Base-by-base conservation (phyloP, 37 sponge, comb jelly and placozoan species). In the Eunapius fragilis region DNA sequence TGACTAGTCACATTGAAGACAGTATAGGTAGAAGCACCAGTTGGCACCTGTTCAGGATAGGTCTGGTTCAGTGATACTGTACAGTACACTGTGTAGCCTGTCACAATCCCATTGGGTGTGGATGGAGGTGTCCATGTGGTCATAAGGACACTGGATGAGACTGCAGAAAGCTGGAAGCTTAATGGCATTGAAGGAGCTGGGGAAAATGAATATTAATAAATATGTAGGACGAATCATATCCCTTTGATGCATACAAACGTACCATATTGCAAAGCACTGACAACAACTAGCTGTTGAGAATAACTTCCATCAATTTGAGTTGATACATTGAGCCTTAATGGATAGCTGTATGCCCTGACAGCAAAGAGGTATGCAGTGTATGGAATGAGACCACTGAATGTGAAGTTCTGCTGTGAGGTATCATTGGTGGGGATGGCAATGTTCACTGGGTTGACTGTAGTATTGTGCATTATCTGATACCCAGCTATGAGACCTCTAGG, bases 291-390 rank as follows among this genome's bases (percentile, higher is more conserved):
- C 6, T 41, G 41, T 74, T 81, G 77, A 26, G 33, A 47, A 58
- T 32, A 38, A 26, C 31, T 37, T 76, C 77, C 85, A 23, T 28
- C 0, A 24, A 68, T 76, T 33, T 80, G 27, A 5, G 37, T 30
- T 35, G 35, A 41, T 41, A 37, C 67, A 49, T 74, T 76, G 48
- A 24, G 30, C 25, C 78, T 45, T 19, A 58, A 28, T 7, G 25
- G n/a, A 77, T 82, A 82, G 13, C 83, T 76, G 45, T 69, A 88
- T 31, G 89, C 89, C 68, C 71, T 72, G 50, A 89, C 34, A 24
- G 41, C 30, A 31, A 89, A 47, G 28, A 38, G 10, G 47, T 89
- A 89, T n/a, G 38, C 38, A 25, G 72, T 74, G 70, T 69, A 89
- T 27, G 70, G 67, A 19, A 48, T 41, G 2, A 87, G 50, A 0